Evolutionary conservation across 2,113 vertebrate species (phyloP), one percentile per base, ranked within the genome.

Genomic region (Gallinago jamesoni): DNA sequence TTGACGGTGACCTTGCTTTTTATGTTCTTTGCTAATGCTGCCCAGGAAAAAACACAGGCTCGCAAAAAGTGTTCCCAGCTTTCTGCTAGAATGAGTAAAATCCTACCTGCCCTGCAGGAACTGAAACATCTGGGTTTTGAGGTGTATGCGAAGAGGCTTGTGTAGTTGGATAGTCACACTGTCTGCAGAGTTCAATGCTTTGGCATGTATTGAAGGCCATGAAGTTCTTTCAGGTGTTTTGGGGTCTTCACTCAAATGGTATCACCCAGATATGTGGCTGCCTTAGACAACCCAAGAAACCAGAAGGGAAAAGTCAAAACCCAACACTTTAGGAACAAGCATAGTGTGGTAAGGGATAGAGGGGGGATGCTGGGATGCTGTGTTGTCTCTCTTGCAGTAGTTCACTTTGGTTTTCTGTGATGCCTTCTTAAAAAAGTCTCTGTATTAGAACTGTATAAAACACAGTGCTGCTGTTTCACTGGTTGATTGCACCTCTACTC

Each of bases 191-290:
- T 80, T 52, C 57, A 67, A 35, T 84, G 30, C 77, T 90, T 48
- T 76, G 37, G 47, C 52, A 28, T 28, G 9, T 81, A 39, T 30
- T 59, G n/a, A 68, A 87, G 30, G 43, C 63, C n/a, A 28, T 67
- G 3, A 89, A 92, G 74, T 84, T 87, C 67, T 84, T 72, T 53
- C 37, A 87, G 89, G 7, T 81, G 9, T 68, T 90, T 53, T 43
- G 47, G 33, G 25, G 24, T 86, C 50, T 56, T 75, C 33, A 31
- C 25, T 80, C 57, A 84, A 53, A 57, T 52, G 22, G 14, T 78
- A 0, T 60, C 60, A 78, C 50, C 0, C 0, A 77, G 41, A 55
- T 59, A 25, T 1, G 8, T 45, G 55, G 50, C 7, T 7, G 19
- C 21, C 52, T 62, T 84, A 62, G 62, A 63, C 67, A 94, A 52